These are phyloP conservation scores for Pelochelys cantorii DNA, from an alignment of 2,797 vertebrate genomes.

Conservation along the genomic window DNA sequence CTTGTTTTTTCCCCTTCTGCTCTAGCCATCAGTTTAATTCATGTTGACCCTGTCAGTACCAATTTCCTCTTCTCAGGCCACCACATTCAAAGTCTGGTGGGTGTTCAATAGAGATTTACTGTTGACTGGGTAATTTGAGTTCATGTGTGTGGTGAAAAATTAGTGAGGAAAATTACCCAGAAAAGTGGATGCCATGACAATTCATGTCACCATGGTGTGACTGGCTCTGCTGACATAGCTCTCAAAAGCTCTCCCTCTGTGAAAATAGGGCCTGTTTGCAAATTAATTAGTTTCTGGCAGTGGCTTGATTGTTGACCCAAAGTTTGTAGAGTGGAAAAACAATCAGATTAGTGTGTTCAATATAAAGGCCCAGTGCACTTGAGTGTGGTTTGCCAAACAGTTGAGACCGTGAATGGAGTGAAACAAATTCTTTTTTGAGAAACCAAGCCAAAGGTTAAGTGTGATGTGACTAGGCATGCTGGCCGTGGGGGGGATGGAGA, in stretches of 20 bases:
- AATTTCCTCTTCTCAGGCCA: constrained; percentile 78
- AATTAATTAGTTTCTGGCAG: constrained; percentile 88
- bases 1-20: constrained; percentile 10
- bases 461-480: constrained; percentile 81
- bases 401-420: constrained; percentile 80
- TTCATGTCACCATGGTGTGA: constrained; percentile 82
- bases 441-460: constrained; percentile 85
- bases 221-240: constrained; percentile 81
- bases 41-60: constrained; percentile 74
- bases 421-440: constrained; percentile 83
- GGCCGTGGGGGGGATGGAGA: constrained; percentile 28
- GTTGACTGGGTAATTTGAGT: constrained; percentile 82
- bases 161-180: constrained; percentile 80
- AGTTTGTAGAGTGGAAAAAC: constrained; percentile 86
- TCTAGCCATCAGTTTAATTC: constrained; percentile 74
- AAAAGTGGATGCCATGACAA: constrained; percentile 81
- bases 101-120: constrained; percentile 80
- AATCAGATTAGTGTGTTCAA: constrained; percentile 86
- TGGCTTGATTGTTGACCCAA: constrained; percentile 87
- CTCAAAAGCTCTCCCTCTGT: constrained; percentile 85
- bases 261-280: constrained; percentile 86
- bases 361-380: constrained; percentile 80
- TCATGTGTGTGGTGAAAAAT: constrained; percentile 82
- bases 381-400: constrained; percentile 82
- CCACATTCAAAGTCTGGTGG: constrained; percentile 66